These are phyloP conservation scores for Uropetala carovei DNA, from an alignment of 2,888 invertebrate species.

Conservation along the genomic window DNA sequence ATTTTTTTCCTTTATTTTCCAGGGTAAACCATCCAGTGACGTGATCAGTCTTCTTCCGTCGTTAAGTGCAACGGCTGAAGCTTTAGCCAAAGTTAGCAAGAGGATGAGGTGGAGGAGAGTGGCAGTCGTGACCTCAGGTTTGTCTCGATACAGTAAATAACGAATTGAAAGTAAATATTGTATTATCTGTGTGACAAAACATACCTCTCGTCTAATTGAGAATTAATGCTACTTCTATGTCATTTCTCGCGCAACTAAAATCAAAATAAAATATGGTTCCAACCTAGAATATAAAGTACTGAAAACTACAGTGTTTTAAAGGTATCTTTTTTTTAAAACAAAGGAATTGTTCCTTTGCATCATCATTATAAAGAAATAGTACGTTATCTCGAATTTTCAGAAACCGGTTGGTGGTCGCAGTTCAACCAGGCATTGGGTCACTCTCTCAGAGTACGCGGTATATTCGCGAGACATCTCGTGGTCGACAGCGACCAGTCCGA, in stretches of 20 bases:
- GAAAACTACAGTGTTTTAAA: too few relatives aligned
- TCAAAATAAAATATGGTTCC: too few relatives aligned
- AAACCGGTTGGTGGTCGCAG: constrained; percentile 78
- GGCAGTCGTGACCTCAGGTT: constrained; percentile 77
- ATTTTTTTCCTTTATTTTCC: neutral
- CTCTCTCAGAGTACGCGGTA: constrained; percentile 76
- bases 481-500: constrained; percentile 74
- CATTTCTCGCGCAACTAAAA: too few relatives aligned
- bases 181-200: too few relatives aligned
- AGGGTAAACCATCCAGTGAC: constrained; percentile 31
- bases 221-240: too few relatives aligned
- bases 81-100: constrained; percentile 75
- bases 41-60: constrained; percentile 74
- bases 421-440: constrained; percentile 77
- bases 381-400: constrained; percentile 73
- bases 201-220: too few relatives aligned
- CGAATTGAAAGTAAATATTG: neutral
- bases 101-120: constrained; percentile 78
- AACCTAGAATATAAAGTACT: too few relatives aligned
- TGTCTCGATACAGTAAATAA: constrained; percentile 70
- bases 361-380: too few relatives aligned
- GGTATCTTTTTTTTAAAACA: too few relatives aligned
- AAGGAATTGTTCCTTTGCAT: too few relatives aligned
- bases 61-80: constrained; percentile 75
- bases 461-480: constrained; percentile 77